Conservation (phyloP, 1,140 invertebrate genomes). For the Drusus annulatus region DNA sequence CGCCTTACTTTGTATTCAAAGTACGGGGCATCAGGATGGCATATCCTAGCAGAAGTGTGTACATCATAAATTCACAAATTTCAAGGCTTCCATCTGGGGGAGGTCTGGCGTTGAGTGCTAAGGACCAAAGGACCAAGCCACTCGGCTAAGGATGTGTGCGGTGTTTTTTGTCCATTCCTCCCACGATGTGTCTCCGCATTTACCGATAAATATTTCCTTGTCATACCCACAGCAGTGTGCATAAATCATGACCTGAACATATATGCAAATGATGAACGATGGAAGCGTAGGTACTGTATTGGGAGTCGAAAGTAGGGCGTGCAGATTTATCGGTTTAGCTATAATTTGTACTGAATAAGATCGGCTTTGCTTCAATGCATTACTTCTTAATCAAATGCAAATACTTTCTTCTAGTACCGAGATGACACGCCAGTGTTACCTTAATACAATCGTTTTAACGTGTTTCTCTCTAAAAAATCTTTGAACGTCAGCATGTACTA, state of each 20-base stretch:
- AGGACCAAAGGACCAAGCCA: neutral
- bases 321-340: too few relatives aligned
- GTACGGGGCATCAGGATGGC: neutral
- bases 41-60: slow-evolving; percentile 9
- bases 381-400: too few relatives aligned
- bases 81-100: slow-evolving; percentile 20
- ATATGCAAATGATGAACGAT: slow-evolving; percentile 38
- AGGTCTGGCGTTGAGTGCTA: slow-evolving; percentile 17
- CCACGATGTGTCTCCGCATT: slow-evolving; percentile 30
- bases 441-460: too few relatives aligned
- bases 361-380: too few relatives aligned
- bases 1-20: slow-evolving; percentile 29
- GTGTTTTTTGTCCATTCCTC: slow-evolving; percentile 40
- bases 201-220: slow-evolving; percentile 32
- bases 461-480: too few relatives aligned
- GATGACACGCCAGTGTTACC: too few relatives aligned
- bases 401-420: too few relatives aligned
- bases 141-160: neutral
- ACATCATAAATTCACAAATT: slow-evolving; percentile 34
- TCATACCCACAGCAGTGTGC: neutral
- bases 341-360: too few relatives aligned
- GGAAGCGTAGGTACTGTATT: slow-evolving; percentile 5
- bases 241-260: slow-evolving; percentile 9
- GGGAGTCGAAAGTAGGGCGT: neutral
- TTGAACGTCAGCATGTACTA: too few relatives aligned